Percentiles rank a stretch among this genome's conserved stretches.
phyloP scores from a whole-genome alignment of 1,140 invertebrate species.

The Campoletis sonorensis region DNA sequence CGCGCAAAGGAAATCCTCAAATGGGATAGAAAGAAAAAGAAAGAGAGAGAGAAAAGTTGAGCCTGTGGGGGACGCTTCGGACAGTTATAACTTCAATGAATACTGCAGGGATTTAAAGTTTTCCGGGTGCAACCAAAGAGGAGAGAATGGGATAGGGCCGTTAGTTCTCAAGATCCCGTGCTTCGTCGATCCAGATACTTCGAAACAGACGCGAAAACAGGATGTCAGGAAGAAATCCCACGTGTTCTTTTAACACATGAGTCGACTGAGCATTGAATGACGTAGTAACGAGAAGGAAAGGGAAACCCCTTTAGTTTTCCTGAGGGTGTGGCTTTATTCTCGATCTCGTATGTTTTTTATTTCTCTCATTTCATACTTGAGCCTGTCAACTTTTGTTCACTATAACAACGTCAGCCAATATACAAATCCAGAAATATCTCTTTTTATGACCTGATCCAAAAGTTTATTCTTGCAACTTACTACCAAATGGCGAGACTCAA shows the following conservation, averaged over 20 bases:
- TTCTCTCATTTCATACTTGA: not conserved
- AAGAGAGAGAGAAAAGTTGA: not conserved
- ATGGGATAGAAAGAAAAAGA: too few species aligned
- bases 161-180: slow-evolving; percentile 6
- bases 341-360: not conserved
- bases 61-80: slow-evolving; percentile 5
- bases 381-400: not conserved
- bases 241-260: not conserved
- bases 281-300: not conserved
- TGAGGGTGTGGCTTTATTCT: not conserved
- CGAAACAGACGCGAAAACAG: slow-evolving; percentile 2
- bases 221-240: slow-evolving; percentile 40
- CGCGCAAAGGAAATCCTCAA: slow-evolving; percentile 3
- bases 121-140: not conserved
- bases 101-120: slow-evolving; percentile 33
- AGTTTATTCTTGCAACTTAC: not conserved
- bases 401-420: not conserved
- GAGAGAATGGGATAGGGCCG: not conserved
- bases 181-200: not conserved
- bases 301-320: slow-evolving; percentile 5
- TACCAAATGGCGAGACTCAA: not conserved
- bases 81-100: slow-evolving; percentile 29
- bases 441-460: not conserved
- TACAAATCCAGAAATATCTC: not conserved
- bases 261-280: not conserved